Evolutionary conservation across 2,113 vertebrate genomes (phyloP), one percentile per base, ranked within the genome.

Genomic region (Heteronetta atricapilla): DNA sequence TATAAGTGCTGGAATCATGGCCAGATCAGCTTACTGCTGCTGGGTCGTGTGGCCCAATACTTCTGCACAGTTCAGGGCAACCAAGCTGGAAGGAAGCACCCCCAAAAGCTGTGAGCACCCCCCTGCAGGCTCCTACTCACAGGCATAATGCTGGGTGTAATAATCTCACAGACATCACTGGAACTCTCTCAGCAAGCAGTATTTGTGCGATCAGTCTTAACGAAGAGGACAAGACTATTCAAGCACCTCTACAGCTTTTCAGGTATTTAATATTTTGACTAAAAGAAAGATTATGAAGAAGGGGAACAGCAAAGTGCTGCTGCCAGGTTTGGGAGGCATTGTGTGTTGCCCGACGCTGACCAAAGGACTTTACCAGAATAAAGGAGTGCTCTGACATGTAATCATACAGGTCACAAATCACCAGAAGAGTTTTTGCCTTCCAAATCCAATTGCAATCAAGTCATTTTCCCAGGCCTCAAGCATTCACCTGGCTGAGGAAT

Each of bases 41-140:
- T 33, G 36, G 1, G 0, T 38, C 6, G 2, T 60, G 72, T 7
- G 16, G 13, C 25, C 31, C 40, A 36, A 36, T 1, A 3, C 15
- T 55, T 59, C 50, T 36, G 50, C 55, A 69, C 20, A 7, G 58
- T 53, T 81, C 64, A 38, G 75, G 7, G 40, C 13, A 60, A 60
- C 4, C 0, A 2, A 60, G 31, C 13, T 44, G 31, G 38, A 70
- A 26, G 11, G 69, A 55, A 63, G 44, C 0, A 4, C 19, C 38
- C 44, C 78, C 52, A 59, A 64, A 90, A 87, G 31, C 31, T 60
- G 31, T 0, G 0, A 69, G n/a, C 46, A 31, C 26, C 7, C 1
- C 52, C 63, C 20, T 6, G 2, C 34, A 6, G 9, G 64, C 34
- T 56, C 31, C 50, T 62, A 62, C 33, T 75, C 28, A 22, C 63